A percentile compares a stretch with the other conserved stretches of the same genome.
These are phyloP conservation scores for Eubucco bourcierii DNA, from an alignment of 2,113 vertebrate genomes.

Conservation along the genomic window DNA sequence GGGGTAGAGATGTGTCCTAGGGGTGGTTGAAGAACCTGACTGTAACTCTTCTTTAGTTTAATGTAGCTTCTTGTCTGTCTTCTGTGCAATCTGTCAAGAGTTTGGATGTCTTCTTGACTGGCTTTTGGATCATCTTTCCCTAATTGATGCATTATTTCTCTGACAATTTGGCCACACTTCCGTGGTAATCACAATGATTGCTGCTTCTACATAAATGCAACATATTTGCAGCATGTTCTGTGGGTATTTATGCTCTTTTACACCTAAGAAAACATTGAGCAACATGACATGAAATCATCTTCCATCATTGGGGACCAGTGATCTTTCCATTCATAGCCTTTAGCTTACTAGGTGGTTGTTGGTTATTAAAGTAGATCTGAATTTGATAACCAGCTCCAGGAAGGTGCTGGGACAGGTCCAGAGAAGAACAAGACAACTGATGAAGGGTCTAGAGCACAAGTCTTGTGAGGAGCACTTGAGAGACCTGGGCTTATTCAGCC, in stretches of 20 bases:
- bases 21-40: neutral
- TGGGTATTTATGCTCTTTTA: neutral
- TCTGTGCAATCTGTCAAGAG: neutral
- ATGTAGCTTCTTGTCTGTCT: neutral
- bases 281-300: neutral
- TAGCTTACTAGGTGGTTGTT: neutral
- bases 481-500: too few relatives aligned
- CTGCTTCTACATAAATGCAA: neutral
- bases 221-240: neutral
- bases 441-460: too few relatives aligned
- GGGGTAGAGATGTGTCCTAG: neutral
- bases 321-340: neutral
- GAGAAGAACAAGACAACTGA: too few relatives aligned
- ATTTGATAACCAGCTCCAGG: neutral
- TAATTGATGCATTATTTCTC: neutral
- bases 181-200: neutral
- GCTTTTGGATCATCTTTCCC: neutral
- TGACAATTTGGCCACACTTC: neutral
- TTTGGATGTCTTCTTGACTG: neutral
- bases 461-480: too few relatives aligned
- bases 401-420: neutral
- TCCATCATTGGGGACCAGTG: neutral
- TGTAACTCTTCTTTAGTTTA: rapidly evolving
- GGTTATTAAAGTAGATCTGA: neutral
- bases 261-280: neutral